Conservation (phyloP, 2,888 invertebrate genomes). For the Lasioglossum vierecki region DNA sequence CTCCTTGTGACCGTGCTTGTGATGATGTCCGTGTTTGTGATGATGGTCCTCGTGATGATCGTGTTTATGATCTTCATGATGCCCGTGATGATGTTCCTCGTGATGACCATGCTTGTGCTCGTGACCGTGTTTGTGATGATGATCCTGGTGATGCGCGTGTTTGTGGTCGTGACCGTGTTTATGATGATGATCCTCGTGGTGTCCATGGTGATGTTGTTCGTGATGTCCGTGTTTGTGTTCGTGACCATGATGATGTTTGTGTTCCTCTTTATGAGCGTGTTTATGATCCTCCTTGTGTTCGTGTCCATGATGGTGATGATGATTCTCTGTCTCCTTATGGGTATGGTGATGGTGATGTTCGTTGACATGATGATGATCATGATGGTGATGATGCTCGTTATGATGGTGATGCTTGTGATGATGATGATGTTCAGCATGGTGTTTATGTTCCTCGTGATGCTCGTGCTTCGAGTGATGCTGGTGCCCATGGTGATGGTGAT, state of each 20-base stretch:
- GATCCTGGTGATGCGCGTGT: slow-evolving; percentile 70
- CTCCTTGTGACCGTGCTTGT: slow-evolving; percentile 75
- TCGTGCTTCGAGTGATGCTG: slow-evolving; percentile 76
- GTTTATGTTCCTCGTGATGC: slow-evolving; percentile 76
- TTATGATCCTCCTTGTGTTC: slow-evolving; percentile 78
- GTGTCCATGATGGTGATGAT: slow-evolving; percentile 78
- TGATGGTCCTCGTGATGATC: slow-evolving; percentile 72
- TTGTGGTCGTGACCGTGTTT: slow-evolving; percentile 71
- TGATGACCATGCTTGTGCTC: slow-evolving; percentile 73
- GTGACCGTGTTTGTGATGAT: slow-evolving; percentile 74
- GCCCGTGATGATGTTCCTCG: slow-evolving; percentile 72
- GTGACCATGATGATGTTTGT: slow-evolving; percentile 77
- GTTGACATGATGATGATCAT: slow-evolving; percentile 78
- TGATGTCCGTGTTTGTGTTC: slow-evolving; percentile 75
- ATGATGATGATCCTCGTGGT: slow-evolving; percentile 72
- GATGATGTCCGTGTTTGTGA: slow-evolving; percentile 75
- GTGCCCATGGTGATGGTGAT: slow-evolving; percentile 75
- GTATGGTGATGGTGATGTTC: slow-evolving; percentile 79
- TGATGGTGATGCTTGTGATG: slow-evolving; percentile 78
- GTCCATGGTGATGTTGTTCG: slow-evolving; percentile 72
- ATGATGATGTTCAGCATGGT: slow-evolving; percentile 77
- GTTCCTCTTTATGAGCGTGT: slow-evolving; percentile 77
- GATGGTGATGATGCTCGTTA: slow-evolving; percentile 79
- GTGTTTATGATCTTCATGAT: slow-evolving; percentile 76
- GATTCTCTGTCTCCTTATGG: slow-evolving; percentile 77